Evolutionary conservation across 2,797 vertebrate genomes (phyloP), one percentile per base, ranked within the genome.

Genomic region (Danio choprae): DNA sequence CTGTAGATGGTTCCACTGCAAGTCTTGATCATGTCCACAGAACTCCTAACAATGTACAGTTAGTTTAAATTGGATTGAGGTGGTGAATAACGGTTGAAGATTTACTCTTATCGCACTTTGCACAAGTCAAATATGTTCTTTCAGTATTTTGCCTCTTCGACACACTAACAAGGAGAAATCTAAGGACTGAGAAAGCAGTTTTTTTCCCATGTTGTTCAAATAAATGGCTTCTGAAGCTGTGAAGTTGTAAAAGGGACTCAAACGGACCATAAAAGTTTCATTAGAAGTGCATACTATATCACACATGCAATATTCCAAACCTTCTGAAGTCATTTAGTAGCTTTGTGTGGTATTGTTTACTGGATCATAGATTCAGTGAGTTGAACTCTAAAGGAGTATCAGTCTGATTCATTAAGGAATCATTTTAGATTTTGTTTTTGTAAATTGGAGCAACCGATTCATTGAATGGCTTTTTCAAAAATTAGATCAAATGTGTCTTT

Each of bases 41-140:
- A 76, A 18, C 38, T 55, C 13, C 7, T 44, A 46, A 13, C 50
- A 43, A 67, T 46, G 40, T 44, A 65, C 40, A 46, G 18, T 55
- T 46, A 44, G 5, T 46, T 20, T 46, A 46, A 22, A 44, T 22
- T 55, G 50, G 10, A 67, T 6, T 18, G 12, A 55, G 74, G 18
- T 41, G 48, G 75, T 13, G 65, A 65, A 55, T 44, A n/a, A 65
- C n/a, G 20, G 9, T 56, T 50, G 16, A 74, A 74, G 43, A 74
- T 48, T 38, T 10, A 36, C 15, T 63, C 38, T 10, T 41, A 9
- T 29, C 20, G 16, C 43, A 48, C 22, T 48, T 73, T 48, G 48
- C 9, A 74, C 43, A 76, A 65, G 18, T 29, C 4, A 13, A 18
- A 44, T 43, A 10, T 67, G 50, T 15, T 15, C 3, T 62, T 76